A percentile compares a stretch with the other conserved stretches of the same genome.
phyloP scores from a whole-genome alignment of 2,888 invertebrate species.

The Andrena marginata region DNA sequence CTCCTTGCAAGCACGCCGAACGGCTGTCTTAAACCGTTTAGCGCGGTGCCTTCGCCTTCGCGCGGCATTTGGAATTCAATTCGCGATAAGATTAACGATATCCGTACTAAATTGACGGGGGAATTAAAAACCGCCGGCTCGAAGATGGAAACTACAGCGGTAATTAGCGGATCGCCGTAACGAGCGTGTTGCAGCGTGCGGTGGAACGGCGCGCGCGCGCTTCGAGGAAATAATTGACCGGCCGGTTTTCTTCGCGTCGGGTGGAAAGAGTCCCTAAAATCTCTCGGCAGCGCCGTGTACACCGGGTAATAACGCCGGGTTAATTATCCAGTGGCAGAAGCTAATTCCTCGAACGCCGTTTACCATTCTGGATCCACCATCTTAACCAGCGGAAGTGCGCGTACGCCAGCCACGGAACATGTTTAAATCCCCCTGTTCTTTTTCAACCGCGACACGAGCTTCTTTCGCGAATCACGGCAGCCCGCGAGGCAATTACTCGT shows the following conservation, averaged over 20 bases:
- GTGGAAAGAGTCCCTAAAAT: constrained; percentile 13
- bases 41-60: too few relatives aligned
- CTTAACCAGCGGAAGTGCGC: not conserved
- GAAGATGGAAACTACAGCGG: not conserved
- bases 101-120: not conserved
- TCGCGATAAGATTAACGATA: not conserved
- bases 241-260: not conserved
- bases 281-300: constrained; percentile 5
- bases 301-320: not conserved
- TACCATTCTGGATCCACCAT: constrained; percentile 13
- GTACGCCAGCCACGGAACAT: not conserved
- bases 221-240: constrained; percentile 24
- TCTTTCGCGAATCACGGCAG: constrained; percentile 26
- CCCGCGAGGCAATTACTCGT: constrained; percentile 22
- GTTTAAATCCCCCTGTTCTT: not conserved
- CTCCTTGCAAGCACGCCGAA: too few relatives aligned
- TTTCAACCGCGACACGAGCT: not conserved
- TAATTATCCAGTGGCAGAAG: constrained; percentile 20
- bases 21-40: too few relatives aligned
- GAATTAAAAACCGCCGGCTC: not conserved
- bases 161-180: constrained; percentile 33
- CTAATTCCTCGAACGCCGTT: constrained; percentile 11
- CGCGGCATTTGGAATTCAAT: not conserved
- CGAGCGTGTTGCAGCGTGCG: constrained; percentile 4
- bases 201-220: not conserved